These are phyloP conservation scores for Corythornis vintsioides DNA, from an alignment of 2,113 vertebrate species.

Conservation along the genomic window DNA sequence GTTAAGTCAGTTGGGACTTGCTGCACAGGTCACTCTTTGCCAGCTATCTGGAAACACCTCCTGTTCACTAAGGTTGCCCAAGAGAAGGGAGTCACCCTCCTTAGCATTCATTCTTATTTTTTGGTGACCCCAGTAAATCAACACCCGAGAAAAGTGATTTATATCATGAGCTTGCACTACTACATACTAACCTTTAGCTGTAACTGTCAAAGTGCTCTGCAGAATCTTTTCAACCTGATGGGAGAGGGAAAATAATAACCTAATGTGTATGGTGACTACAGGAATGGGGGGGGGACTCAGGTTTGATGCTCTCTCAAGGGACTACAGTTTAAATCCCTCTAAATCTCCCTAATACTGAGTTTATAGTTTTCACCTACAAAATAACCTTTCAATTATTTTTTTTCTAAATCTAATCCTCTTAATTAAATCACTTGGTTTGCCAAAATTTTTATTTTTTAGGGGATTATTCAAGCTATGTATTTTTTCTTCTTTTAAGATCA, in stretches of 20 bases:
- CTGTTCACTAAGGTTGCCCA: rapidly evolving
- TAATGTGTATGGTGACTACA: not conserved
- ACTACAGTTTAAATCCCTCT: not conserved
- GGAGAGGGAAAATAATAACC: not conserved
- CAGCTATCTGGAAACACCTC: not conserved
- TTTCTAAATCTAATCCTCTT: not conserved
- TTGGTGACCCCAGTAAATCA: not conserved
- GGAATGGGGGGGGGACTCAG: not conserved
- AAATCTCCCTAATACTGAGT: not conserved
- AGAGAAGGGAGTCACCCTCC: not conserved
- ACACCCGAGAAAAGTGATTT: rapidly evolving
- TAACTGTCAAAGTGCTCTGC: not conserved
- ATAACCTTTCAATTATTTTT: not conserved
- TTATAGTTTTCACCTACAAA: not conserved
- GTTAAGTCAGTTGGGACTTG: not conserved
- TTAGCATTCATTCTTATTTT: not conserved
- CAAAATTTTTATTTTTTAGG: not conserved
- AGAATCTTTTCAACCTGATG: not conserved
- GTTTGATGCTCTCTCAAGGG: not conserved
- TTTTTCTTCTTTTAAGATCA: not conserved
- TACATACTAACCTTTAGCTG: not conserved
- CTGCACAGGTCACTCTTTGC: not conserved
- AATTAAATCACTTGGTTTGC: not conserved
- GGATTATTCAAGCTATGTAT: not conserved
- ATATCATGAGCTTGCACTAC: not conserved